phyloP scores from a whole-genome alignment of 2,888 invertebrate species.

The Diadegma fenestrale region DNA sequence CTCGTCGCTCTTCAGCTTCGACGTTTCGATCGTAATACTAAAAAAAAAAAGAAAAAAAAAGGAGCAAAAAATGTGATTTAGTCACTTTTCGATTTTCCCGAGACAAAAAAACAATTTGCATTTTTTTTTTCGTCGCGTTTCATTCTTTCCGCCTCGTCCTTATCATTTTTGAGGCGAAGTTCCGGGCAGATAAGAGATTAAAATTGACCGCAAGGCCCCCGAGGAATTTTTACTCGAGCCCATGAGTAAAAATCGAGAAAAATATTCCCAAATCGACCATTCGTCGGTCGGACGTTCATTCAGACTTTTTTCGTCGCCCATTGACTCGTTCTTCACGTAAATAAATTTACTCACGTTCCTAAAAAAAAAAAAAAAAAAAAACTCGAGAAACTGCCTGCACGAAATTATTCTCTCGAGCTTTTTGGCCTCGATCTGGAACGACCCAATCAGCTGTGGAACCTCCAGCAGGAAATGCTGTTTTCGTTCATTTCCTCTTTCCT shows the following conservation, averaged over 20 bases:
- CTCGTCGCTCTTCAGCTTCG: slow-evolving; percentile 25
- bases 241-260: neutral
- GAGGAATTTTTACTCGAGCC: neutral
- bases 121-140: too few species aligned
- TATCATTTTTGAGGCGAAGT: slow-evolving; percentile 10
- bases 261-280: neutral
- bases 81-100: too few species aligned
- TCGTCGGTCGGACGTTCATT: neutral
- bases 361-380: too few species aligned
- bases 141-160: neutral
- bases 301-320: neutral
- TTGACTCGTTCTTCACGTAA: neutral
- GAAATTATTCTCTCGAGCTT: neutral
- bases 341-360: neutral
- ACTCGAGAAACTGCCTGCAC: neutral
- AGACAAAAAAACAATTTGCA: too few species aligned
- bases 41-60: neutral
- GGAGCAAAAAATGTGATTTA: too few species aligned
- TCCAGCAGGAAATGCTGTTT: neutral
- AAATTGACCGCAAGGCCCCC: neutral
- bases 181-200: slow-evolving; percentile 27
- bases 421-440: neutral
- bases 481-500: neutral
- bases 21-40: slow-evolving; percentile 5
- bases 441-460: neutral